Base-by-base conservation (phyloP, 1,140 invertebrate genomes). In the Cryptotermes secundus region DNA sequence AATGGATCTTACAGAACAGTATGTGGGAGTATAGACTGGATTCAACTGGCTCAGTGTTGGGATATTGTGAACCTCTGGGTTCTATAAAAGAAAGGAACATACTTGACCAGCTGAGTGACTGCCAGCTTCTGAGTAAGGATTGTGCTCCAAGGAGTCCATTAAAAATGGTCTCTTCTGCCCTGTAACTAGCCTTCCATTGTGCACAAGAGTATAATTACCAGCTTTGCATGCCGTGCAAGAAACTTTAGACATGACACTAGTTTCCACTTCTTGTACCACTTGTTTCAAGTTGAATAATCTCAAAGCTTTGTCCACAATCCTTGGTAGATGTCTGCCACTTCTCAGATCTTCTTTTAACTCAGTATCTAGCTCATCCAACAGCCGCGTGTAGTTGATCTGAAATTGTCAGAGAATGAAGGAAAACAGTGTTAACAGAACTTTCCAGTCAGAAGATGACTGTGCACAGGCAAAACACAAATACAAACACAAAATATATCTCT, bases 211-310 rank as follows among this genome's bases (percentile, higher is more conserved):
- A 83, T 79, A 87, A 88, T 88, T 88, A 93, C 92, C 95, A n/a
- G 95, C 96, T 91, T 96, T 96, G 87, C 96, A 97, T 19, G 96
- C 96, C 0, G 96, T 96, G 87, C 96, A 97, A 0, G 96, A 97
- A 3, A 97, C 96, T 89, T 96, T 96, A 0, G 96, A 96, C 95
- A 97, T 96, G 3, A 97, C 95, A 24, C 95, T 96, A 85, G 96
- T 96, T 90, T 97, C 96, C 34, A 97, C 93, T 90, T 97, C 96
- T 86, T 94, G 94, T 85, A 95, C 94, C 6, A 97, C 96, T 91
- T 96, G 95, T 87, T 95, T 94, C 81, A 97, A 88, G 89, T 97
- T 96, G 22, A 97, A 90, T 22, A 97, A 88, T 88, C 95, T 95
- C 83, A 97, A 90, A 1, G 96, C 95, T 89, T 96, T 96, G 86